Base-by-base conservation (phyloP, 35 echinoderm and acorn worm genomes). In the Ptychodera flava region DNA sequence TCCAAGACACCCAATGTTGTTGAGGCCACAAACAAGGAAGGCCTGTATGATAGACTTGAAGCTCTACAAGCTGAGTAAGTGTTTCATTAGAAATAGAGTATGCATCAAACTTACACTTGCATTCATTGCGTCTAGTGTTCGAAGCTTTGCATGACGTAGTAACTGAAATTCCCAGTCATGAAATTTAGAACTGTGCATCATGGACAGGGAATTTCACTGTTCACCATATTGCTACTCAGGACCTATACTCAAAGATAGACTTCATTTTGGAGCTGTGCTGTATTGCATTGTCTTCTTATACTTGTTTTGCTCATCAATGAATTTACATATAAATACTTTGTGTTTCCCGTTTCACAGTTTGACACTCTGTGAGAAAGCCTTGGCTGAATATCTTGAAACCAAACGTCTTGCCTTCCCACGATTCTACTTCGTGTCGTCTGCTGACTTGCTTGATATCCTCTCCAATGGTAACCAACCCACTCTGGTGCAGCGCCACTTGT, bases 1-100 rank as follows among this genome's bases (percentile, higher is more conserved):
- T 92, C 94, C 86, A 99, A 99, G 90, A 99, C 96, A 77, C 96
- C 96, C 27, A 99, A 99, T 94, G 92, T 94, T 33, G 93, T 99
- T 0, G 92, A 99, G 36, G 96, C 92, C 16, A 99, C 96, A 36
- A 99, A 99, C 84, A 99, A 92, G 79, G 34, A 81, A 22, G 90
- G 93, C 16, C 80, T 99, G 15, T 92, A 86, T 88, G 96, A 99
- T 35, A 94, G 88, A 83, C 83, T 99, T 33, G 96, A 99, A 53
- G 82, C 85, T 28, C 80, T 99, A 30, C 96, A 99, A 81, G 14
- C 35, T 79, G 90, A 76, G 96, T 99, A 76, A 87, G 86, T 85
- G 28, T 14, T 36, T 16, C 15, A 22, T 81, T 31, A n/a, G n/a
- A n/a, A n/a, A n/a, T n/a, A n/a, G n/a, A n/a, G n/a, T n/a, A n/a